Evolutionary conservation across 2,113 vertebrate species (phyloP), one percentile per base, ranked within the genome.

Genomic region (Percopsis transmontana): DNA sequence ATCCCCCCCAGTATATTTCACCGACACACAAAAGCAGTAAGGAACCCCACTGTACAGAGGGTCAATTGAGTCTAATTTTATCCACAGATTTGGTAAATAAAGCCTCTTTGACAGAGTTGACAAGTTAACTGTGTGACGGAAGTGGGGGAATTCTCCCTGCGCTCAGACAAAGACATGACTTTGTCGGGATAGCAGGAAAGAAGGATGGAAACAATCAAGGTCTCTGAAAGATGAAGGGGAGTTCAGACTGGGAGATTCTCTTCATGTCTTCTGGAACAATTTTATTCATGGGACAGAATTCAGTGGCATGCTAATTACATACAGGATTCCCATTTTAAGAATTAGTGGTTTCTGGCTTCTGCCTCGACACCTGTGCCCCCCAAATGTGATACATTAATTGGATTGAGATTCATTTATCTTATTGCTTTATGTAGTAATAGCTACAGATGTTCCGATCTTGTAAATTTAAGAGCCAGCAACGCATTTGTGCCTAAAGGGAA

Each of bases 81-180:
- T 71, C 39, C 55, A 47, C 51, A 80, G 66, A 54, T 70, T 77
- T 63, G 68, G 59, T 79, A 84, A 81, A 87, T 83, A 67, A 88
- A 77, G 85, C 51, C 39, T 69, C 85, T 86, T 87, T 89, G 27
- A 85, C 21, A 8, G 56, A 70, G 72, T 44, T 68, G 65, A 79
- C 62, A 54, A 52, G 21, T 24, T 54, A 57, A 42, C 80, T 76
- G 64, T 70, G 21, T 55, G 68, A 70, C 39, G 13, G 74, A 67
- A 56, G 33, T 23, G 47, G 75, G 86, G 85, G 81, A 85, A 80
- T 85, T 88, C 76, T 84, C 39, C 73, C 38, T 64, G 68, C n/a
- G 33, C 76, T 61, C 52, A 71, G 72, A 92, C 88, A 91, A 90
- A 91, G 88, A 86, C 39, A 72, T 79, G 16, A 80, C 88, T 92